Conservation (phyloP, 2,797 vertebrate species). For the Picus viridis region DNA sequence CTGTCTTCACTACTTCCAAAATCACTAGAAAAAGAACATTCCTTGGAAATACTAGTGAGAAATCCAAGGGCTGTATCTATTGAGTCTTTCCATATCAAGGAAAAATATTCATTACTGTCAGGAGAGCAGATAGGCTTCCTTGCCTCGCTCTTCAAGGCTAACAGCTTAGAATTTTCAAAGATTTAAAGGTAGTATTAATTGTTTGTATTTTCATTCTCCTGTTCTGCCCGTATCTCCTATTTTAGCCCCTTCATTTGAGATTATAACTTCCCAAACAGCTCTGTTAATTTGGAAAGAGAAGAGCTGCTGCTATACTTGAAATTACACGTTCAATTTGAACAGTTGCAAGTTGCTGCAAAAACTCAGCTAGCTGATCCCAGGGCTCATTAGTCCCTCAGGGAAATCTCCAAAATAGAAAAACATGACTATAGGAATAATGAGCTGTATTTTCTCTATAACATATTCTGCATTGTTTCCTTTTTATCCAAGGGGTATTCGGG, state of each 20-base stretch:
- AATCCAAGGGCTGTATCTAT: neutral
- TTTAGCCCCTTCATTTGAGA: neutral
- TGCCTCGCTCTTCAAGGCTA: neutral
- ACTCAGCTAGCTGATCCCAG: too few species aligned
- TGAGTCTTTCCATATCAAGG: neutral
- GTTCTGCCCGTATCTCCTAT: neutral
- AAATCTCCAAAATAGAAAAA: too few species aligned
- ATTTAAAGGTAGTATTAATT: neutral
- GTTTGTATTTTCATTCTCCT: neutral
- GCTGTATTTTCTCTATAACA: too few species aligned
- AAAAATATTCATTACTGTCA: neutral
- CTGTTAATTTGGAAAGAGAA: slow-evolving; percentile 23
- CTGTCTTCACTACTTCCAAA: neutral
- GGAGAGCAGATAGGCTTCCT: neutral
- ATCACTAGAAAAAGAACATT: neutral
- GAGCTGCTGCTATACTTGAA: slow-evolving; percentile 38
- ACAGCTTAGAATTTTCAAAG: neutral
- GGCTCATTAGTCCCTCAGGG: too few species aligned
- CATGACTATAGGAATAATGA: too few species aligned
- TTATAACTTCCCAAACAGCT: neutral
- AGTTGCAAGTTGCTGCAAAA: too few species aligned
- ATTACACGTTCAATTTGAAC: too few species aligned
- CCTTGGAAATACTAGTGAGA: neutral
- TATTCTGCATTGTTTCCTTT: too few species aligned
- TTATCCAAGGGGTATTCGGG: too few species aligned